Percentiles rank a stretch among this genome's conserved stretches.
phyloP scores from a whole-genome alignment of 1,140 invertebrate genomes.

The Leucophenga varia region DNA sequence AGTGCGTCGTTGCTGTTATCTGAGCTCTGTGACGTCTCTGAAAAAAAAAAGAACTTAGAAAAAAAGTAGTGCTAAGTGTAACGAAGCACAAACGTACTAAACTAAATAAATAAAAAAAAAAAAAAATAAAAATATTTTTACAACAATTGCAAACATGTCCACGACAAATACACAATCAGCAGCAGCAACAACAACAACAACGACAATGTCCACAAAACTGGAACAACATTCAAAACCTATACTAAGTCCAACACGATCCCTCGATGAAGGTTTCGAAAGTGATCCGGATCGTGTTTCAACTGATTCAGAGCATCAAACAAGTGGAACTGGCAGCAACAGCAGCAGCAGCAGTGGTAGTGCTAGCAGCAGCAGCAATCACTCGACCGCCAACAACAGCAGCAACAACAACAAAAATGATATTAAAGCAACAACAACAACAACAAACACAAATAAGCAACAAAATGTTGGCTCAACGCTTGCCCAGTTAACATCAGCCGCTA shows the following conservation, averaged over 20 bases:
- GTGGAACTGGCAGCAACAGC: conserved; percentile 36
- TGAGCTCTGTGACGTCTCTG: not conserved
- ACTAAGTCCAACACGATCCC: conserved; percentile 56
- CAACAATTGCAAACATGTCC: too few relatives aligned
- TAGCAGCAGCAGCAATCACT: conserved; percentile 3
- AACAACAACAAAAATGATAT: conserved; percentile 18
- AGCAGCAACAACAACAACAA: conserved; percentile 16
- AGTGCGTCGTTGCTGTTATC: conserved; percentile 14
- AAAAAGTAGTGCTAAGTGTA: conserved; percentile 2
- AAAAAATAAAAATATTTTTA: not conserved
- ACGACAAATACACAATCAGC: conserved; percentile 10
- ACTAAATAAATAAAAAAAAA: not conserved
- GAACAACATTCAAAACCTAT: conserved; percentile 55
- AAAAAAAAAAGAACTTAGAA: not conserved
- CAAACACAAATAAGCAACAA: conserved; percentile 25
- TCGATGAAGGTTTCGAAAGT: conserved; percentile 58
- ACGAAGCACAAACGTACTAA: conserved; percentile 11
- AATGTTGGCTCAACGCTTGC: conserved; percentile 44
- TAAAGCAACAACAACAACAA: conserved; percentile 5
- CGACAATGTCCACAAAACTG: conserved; percentile 44
- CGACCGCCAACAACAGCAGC: not conserved
- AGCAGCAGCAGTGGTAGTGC: conserved; percentile 2
- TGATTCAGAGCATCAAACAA: conserved; percentile 56
- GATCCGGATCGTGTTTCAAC: conserved; percentile 57
- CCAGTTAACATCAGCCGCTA: conserved; percentile 49